Percentiles rank a stretch among this genome's conserved stretches.
Evolutionary conservation across 2,888 invertebrate species (phyloP).

Genomic region (Xestia xanthographa): DNA sequence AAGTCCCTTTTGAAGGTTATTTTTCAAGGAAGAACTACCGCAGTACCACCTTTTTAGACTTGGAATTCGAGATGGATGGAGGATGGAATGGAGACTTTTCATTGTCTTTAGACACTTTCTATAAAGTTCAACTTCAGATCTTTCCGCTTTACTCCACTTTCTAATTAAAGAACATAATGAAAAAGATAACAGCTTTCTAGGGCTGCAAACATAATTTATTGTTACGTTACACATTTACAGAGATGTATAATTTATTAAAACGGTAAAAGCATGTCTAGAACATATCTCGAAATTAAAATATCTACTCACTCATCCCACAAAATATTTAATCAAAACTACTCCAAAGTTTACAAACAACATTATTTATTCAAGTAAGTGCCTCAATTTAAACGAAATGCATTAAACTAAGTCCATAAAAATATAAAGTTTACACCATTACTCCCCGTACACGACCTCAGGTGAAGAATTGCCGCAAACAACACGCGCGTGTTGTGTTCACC

Average conservation of each 20-base stretch:
- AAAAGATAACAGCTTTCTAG: too few relatives aligned
- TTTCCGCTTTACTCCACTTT: background rate
- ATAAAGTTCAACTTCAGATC: background rate
- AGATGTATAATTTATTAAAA: background rate
- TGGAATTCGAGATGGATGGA: too few relatives aligned
- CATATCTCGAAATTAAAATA: background rate
- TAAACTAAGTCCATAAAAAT: conserved; percentile 33
- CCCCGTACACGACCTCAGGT: background rate
- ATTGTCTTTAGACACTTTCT: background rate
- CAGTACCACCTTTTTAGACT: background rate
- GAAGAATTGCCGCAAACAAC: background rate
- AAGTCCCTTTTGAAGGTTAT: background rate
- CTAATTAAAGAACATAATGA: background rate
- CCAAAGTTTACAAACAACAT: background rate
- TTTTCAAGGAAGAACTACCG: background rate
- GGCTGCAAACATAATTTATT: too few relatives aligned
- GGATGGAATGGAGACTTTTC: too few relatives aligned
- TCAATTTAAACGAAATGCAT: conserved; percentile 31
- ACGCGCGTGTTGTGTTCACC: background rate
- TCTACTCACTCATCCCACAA: background rate
- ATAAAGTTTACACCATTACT: conserved; percentile 17
- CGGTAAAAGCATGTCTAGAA: background rate
- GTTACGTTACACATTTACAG: background rate
- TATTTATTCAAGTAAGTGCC: conserved; percentile 24
- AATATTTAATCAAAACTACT: conserved; percentile 24